phyloP scores from a whole-genome alignment of 2,888 invertebrate species.

The Ectropis crepuscularia region DNA sequence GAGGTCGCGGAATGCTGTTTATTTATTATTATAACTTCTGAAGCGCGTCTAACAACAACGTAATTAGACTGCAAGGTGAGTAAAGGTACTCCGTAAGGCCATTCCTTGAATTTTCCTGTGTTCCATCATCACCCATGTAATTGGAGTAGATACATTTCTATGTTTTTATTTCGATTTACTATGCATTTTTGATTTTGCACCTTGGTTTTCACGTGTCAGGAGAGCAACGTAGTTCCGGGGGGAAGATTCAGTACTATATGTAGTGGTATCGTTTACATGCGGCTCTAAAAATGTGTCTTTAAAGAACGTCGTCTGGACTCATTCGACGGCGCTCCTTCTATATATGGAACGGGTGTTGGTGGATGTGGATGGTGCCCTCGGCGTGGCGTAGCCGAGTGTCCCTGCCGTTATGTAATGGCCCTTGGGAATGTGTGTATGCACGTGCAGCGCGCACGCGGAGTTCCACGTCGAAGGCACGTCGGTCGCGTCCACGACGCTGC shows the following conservation, averaged over 20 bases:
- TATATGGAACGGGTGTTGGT: slow-evolving; percentile 78
- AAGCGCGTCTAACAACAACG: slow-evolving; percentile 64
- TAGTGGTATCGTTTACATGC: slow-evolving; percentile 78
- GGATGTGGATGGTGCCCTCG: slow-evolving; percentile 61
- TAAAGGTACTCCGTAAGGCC: slow-evolving; percentile 28
- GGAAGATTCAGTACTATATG: slow-evolving; percentile 49
- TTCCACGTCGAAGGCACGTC: slow-evolving; percentile 75
- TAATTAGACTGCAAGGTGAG: slow-evolving; percentile 65
- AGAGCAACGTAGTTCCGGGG: slow-evolving; percentile 48
- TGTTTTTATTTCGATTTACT: slow-evolving; percentile 59
- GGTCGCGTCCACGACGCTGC: slow-evolving; percentile 49
- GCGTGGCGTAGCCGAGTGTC: slow-evolving; percentile 56
- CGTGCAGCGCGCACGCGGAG: slow-evolving; percentile 77
- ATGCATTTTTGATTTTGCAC: slow-evolving; percentile 68
- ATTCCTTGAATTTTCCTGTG: slow-evolving; percentile 12
- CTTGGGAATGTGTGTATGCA: slow-evolving; percentile 63
- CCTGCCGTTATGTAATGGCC: slow-evolving; percentile 77
- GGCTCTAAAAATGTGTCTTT: slow-evolving; percentile 81
- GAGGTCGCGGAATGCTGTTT: slow-evolving; percentile 81
- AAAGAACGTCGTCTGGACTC: slow-evolving; percentile 70
- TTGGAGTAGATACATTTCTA: slow-evolving; percentile 49
- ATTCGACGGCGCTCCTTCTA: slow-evolving; percentile 79
- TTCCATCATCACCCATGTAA: slow-evolving; percentile 23
- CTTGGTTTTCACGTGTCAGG: slow-evolving; percentile 46
- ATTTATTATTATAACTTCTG: slow-evolving; percentile 75